Evolutionary conservation across 2,113 vertebrate genomes (phyloP).

Genomic region (Aptenodytes forsteri): DNA sequence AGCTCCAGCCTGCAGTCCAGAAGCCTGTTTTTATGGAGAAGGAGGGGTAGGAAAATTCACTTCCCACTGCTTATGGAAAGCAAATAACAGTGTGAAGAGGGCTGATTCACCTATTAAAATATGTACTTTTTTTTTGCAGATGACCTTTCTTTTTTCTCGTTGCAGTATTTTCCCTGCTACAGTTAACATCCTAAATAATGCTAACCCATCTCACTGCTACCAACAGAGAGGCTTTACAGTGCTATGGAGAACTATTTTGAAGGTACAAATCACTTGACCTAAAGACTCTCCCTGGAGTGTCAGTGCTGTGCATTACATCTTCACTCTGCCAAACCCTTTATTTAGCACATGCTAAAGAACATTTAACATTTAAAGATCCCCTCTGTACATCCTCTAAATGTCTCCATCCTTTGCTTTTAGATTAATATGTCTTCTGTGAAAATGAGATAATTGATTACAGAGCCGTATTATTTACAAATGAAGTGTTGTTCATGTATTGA

Average conservation of each 20-base stretch:
- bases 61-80: neutral
- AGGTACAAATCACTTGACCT: conserved; percentile 66
- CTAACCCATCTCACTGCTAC: neutral
- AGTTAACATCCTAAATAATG: neutral
- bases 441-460: conserved; percentile 77
- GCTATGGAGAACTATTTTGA: conserved; percentile 27
- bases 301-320: neutral
- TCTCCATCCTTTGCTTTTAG: conserved; percentile 62
- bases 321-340: conserved; percentile 43
- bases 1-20: neutral
- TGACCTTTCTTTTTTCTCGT: neutral
- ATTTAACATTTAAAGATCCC: conserved; percentile 71
- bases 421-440: conserved; percentile 71
- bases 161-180: neutral
- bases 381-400: conserved; percentile 65
- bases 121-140: neutral
- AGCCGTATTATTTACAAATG: conserved; percentile 74
- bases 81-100: neutral
- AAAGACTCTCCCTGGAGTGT: conserved; percentile 38
- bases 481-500: conserved; percentile 70
- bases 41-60: neutral
- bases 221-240: conserved; percentile 4
- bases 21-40: neutral
- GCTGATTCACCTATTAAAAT: neutral
- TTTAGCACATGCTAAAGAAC: conserved; percentile 60